Evolutionary conservation across 2,113 vertebrate genomes (phyloP).

Genomic region (Crotalus viridis): DNA sequence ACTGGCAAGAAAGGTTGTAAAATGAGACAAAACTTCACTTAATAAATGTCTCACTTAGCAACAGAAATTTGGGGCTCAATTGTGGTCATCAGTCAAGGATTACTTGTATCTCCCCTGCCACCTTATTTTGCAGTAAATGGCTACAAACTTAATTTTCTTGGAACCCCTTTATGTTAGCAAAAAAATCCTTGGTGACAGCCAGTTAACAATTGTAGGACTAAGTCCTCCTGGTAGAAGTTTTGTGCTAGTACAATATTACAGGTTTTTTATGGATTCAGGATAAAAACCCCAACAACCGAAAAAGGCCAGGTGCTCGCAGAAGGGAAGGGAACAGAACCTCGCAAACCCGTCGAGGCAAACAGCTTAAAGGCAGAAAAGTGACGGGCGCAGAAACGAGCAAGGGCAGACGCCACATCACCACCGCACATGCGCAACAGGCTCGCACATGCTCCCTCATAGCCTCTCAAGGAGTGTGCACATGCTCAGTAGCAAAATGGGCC

Average conservation of each 20-base stretch:
- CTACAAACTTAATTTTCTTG: not conserved
- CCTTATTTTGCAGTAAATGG: not conserved
- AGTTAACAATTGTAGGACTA: not conserved
- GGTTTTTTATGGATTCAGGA: not conserved
- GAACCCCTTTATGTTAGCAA: not conserved
- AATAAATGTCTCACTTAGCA: not conserved
- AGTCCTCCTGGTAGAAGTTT: not conserved
- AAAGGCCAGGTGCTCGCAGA: not conserved
- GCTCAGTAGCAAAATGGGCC: conserved; percentile 49
- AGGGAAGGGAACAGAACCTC: not conserved
- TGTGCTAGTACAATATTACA: not conserved
- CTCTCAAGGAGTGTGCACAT: conserved; percentile 36
- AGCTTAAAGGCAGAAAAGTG: not conserved
- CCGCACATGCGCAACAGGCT: conserved; percentile 31
- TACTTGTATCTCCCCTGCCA: not conserved
- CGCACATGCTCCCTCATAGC: conserved; percentile 36
- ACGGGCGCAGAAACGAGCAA: not conserved
- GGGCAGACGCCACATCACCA: not conserved
- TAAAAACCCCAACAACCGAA: not conserved
- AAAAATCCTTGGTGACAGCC: no score
- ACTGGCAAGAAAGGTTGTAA: no score
- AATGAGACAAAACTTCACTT: no score
- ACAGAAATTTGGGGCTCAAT: not conserved
- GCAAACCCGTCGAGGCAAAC: no score
- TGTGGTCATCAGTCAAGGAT: not conserved